Conservation (phyloP, 2,888 invertebrate genomes). For the Lasioglossum morio region DNA sequence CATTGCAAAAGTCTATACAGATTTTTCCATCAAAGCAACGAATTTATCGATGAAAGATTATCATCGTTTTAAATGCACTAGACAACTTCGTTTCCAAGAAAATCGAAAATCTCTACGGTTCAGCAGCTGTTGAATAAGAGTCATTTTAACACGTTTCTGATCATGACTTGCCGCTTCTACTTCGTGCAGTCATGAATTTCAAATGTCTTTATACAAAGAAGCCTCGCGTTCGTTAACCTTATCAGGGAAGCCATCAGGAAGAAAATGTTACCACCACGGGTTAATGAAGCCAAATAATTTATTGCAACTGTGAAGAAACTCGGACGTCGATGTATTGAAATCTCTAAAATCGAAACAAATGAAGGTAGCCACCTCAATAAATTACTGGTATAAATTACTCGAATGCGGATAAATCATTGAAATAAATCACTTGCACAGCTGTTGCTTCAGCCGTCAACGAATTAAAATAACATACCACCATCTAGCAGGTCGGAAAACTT, state of each 20-base stretch:
- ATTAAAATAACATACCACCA: not conserved
- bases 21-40: too few species aligned
- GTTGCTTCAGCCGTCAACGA: not conserved
- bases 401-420: not conserved
- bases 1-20: too few species aligned
- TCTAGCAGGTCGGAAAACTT: not conserved
- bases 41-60: too few species aligned
- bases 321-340: not conserved
- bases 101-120: not conserved
- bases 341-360: not conserved
- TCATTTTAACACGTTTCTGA: not conserved
- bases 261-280: too few species aligned
- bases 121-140: not conserved
- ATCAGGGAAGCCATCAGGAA: too few species aligned
- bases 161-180: not conserved
- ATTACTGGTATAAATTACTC: not conserved
- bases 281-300: too few species aligned
- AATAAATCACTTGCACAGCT: not conserved
- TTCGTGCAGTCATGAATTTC: not conserved
- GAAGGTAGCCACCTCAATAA: not conserved
- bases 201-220: not conserved
- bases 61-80: too few species aligned
- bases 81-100: not conserved
- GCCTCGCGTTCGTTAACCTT: not conserved
- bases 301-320: too few species aligned